Evolutionary conservation across 2,888 invertebrate species (phyloP), one percentile per base, ranked within the genome.

Genomic region (Adelphocoris suturalis): DNA sequence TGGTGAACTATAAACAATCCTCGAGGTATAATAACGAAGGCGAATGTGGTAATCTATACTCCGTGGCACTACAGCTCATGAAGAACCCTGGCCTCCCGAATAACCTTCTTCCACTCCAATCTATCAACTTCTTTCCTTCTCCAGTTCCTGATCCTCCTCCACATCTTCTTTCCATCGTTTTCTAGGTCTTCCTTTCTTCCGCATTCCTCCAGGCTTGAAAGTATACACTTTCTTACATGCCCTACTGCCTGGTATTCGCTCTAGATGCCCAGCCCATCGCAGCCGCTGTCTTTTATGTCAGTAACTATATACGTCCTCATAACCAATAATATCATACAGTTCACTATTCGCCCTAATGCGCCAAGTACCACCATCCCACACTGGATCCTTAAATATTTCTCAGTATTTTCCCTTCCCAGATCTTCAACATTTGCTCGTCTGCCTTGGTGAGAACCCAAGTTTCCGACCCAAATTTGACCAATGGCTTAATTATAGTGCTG

Each of bases 81-180:
- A n/a, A n/a, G n/a, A n/a, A 52, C 52, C 52, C 3, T 52, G 52
- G 52, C 52, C 52, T 52, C 5, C 12, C 12, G 52, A 11, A 52
- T 52, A 52, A 52, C 52, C 52, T 52, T 52, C 52, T 52, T 37
- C 37, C 52, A 52, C 52, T 52, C 52, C 14, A 2, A 14, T 52
- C 52, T 52, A 7, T 52, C 52, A 1, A 16, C 5, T 11, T 1
- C 75, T 28, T 75, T 75, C 19, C 75, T 75, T 28, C 4, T 27
- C 75, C 75, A n/a, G 19, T 75, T 75, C 75, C 75, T 75, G 75
- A 19, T n/a, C 75, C 2, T 75, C 75, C 13, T 75, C 19, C 19
- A 75, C 12, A 28, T 75, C 75, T 16, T 75, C 75, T 19, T 3
- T 75, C 75, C 75, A 75, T 75, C 19, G 16, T 28, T 75, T 75